Base-by-base conservation (phyloP, 2,113 vertebrate genomes). In the Antennarius striatus region DNA sequence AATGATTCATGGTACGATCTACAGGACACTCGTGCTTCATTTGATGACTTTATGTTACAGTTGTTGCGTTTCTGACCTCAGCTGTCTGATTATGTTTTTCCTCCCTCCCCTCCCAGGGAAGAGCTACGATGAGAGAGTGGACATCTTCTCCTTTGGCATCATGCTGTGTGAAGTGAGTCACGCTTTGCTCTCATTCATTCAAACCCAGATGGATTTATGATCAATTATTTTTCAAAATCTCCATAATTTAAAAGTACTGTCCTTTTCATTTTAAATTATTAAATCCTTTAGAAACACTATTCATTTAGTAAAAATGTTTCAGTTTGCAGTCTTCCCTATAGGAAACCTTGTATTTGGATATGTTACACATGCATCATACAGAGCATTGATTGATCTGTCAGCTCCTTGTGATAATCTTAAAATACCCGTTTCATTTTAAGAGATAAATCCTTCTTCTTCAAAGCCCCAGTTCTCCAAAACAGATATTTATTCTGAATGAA, bases 131-230 rank as follows among this genome's bases (percentile, higher is more conserved):
- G 98, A 99, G 89, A 96, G 94, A 69, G 98, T 99, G 59, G 98
- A 99, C 65, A 94, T 99, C 84, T 99, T 99, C 80, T 99, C 98
- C 73, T 99, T 98, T 0, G 98, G 98, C n/a, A 99, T 99, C 5
- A 95, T 99, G 86, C 91, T 98, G 7, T 99, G 98, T 0, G 98
- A 99, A 95, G 98, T 95, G 86, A 92, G 42, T 43, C 7, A 10
- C 9, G 42, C 32, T 36, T 36, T 3, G 2, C 32, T 36, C 5
- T 4, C 32, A 36, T 36, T 36, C 32, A 36, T 36, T 36, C 1
- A 36, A 36, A 7, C 32, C 32, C 32, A 36, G 32, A 36, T 7
- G 4, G 32, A 36, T 36, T 36, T 36, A 4, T 7, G 5, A 36
- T 36, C 1, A 1, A 36, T 36, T 36, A 7, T 7, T 36, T 1